Evolutionary conservation across 1,140 invertebrate genomes (phyloP).

Genomic region (Neodiprion lecontei): DNA sequence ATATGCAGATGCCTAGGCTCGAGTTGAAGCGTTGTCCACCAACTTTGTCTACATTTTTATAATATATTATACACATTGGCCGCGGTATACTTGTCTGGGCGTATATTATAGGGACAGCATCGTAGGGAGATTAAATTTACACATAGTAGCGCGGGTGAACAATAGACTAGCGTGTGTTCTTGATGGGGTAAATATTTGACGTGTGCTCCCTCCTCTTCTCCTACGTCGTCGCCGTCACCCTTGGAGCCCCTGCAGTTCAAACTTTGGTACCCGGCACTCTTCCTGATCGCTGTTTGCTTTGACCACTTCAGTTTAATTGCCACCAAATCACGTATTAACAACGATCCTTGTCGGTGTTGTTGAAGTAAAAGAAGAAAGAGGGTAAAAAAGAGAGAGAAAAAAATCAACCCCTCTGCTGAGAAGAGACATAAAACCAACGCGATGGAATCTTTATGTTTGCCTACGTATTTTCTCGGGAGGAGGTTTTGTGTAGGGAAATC

Average conservation of each 20-base stretch:
- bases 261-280: slow-evolving; percentile 27
- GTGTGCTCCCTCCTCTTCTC: neutral
- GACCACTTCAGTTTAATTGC: slow-evolving; percentile 58
- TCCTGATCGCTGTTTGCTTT: slow-evolving; percentile 56
- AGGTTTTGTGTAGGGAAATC: too few relatives aligned
- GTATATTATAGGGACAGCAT: slow-evolving; percentile 23
- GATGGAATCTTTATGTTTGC: too few relatives aligned
- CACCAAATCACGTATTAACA: slow-evolving; percentile 54
- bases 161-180: slow-evolving; percentile 51
- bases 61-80: neutral
- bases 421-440: neutral
- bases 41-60: too few relatives aligned
- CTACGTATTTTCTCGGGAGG: too few relatives aligned
- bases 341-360: slow-evolving; percentile 35
- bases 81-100: neutral
- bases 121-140: slow-evolving; percentile 60
- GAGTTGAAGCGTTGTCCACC: too few relatives aligned
- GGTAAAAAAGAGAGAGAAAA: too few relatives aligned
- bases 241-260: neutral
- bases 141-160: slow-evolving; percentile 60
- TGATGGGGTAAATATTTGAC: slow-evolving; percentile 57
- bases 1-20: too few relatives aligned
- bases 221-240: slow-evolving; percentile 1
- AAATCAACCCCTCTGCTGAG: neutral
- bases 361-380: neutral